phyloP scores from a whole-genome alignment of 2,797 vertebrate genomes.

The Notoglanidium macrostoma region DNA sequence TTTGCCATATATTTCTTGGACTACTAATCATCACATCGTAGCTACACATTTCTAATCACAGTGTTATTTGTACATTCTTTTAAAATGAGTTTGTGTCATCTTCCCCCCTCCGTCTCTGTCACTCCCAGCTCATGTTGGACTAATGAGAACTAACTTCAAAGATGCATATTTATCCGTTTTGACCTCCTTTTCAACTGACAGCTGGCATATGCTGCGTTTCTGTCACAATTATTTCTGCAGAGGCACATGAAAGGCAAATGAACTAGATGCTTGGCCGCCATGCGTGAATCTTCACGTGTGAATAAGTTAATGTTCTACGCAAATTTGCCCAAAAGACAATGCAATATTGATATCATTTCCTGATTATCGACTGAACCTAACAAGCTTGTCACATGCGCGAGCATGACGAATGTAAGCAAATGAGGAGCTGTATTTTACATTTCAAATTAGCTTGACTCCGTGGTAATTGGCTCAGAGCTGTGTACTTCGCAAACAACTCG shows the following conservation, averaged over 20 bases:
- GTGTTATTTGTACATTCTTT: neutral
- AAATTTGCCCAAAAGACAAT: neutral
- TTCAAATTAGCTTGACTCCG: neutral
- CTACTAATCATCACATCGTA: neutral
- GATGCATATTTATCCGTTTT: conserved; percentile 57
- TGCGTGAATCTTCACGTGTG: conserved; percentile 30
- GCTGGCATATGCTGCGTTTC: conserved; percentile 59
- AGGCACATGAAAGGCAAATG: conserved; percentile 53
- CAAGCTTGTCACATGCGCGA: neutral
- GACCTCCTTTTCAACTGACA: conserved; percentile 61
- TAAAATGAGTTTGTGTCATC: neutral
- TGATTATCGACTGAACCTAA: neutral
- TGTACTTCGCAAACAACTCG: neutral
- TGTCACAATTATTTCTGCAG: conserved; percentile 55
- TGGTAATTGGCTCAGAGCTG: conserved; percentile 8
- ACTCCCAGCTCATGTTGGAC: conserved; percentile 44
- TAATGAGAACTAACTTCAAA: conserved; percentile 61
- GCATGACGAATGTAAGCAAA: neutral
- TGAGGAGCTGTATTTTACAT: neutral
- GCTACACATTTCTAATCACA: neutral
- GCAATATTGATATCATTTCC: neutral
- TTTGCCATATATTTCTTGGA: neutral
- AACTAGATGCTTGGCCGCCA: conserved; percentile 45
- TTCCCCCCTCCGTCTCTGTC: neutral
- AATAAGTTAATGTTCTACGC: conserved; percentile 29